phyloP scores from a whole-genome alignment of 2,888 invertebrate species.

The Tromatobia lineatoria region DNA sequence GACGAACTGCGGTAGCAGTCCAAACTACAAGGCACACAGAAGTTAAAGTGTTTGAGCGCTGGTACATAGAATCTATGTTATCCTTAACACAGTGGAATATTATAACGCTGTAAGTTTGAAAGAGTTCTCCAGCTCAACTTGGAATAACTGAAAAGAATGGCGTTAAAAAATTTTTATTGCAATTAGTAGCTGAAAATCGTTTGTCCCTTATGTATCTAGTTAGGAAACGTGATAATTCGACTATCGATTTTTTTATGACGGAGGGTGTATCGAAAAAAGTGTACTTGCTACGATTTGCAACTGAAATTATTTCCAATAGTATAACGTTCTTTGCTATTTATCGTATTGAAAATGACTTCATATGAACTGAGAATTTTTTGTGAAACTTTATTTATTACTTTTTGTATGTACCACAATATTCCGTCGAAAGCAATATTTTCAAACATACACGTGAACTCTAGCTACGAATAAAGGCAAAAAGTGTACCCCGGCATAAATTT shows the following conservation, averaged over 20 bases:
- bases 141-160: no score
- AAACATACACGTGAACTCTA: conserved; percentile 28
- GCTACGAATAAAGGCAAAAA: conserved; percentile 22
- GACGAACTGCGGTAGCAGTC: conserved; percentile 6
- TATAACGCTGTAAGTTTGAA: no score
- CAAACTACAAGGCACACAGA: not conserved
- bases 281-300: not conserved
- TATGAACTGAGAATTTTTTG: not conserved
- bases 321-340: not conserved
- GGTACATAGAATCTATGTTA: not conserved
- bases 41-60: not conserved
- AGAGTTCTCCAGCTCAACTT: no score
- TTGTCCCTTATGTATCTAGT: no score
- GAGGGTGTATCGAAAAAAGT: not conserved
- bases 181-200: no score
- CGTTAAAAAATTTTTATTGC: not conserved
- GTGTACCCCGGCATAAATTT: conserved; percentile 7
- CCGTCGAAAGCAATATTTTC: conserved; percentile 40
- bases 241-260: not conserved
- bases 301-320: not conserved
- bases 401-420: not conserved
- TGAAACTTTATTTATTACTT: not conserved
- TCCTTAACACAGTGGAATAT: not conserved
- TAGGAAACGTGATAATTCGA: no score
- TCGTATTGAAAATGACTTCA: not conserved